Evolutionary conservation across 37 sponge, comb jelly and placozoan species (phyloP), one percentile per base, ranked within the genome.

Genomic region (Cladorhizidae sp.): DNA sequence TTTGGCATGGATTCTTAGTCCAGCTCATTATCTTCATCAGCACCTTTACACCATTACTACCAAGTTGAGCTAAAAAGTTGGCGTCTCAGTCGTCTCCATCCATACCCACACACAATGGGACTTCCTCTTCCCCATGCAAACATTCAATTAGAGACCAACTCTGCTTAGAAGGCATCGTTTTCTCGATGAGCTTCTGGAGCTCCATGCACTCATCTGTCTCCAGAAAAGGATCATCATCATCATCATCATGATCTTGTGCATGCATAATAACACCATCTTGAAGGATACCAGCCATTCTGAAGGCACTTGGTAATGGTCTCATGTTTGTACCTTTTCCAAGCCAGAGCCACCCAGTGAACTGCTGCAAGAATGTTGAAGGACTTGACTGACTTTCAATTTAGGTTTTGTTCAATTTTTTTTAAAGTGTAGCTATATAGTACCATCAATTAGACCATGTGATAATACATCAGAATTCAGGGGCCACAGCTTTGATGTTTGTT

Each of bases 281-380:
- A 20, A 54, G 55, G 40, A 86, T 32, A 49, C 82, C 76, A 67
- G 73, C 54, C 70, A 80, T 90, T 74, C 69, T 78, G 57, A 83
- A 91, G 80, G n/a, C 91, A 91, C 72, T 91, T 91, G 51, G 29
- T 41, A 45, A 90, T 85, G 1, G 91, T 85, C 49, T 76, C 73
- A 45, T 55, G 64, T 36, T 75, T 76, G 11, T 86, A 86, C 37
- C 43, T 40, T 39, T 77, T 45, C 85, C 85, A 84, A 23, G 85
- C 76, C 41, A 73, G 41, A n/a, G 63, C 74, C 37, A 84, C 67
- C 77, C 74, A 73, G 41, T 71, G 50, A 23, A 76, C 52, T 40
- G 83, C 83, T 40, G 43, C 14, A 50, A 74, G 73, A 31, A 74
- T 63, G 63, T 74, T 74, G 9, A 83, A 39, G 25, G 75, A 50